Base-by-base conservation (phyloP, 2,888 invertebrate genomes). In the Lumbricus terrestris region DNA sequence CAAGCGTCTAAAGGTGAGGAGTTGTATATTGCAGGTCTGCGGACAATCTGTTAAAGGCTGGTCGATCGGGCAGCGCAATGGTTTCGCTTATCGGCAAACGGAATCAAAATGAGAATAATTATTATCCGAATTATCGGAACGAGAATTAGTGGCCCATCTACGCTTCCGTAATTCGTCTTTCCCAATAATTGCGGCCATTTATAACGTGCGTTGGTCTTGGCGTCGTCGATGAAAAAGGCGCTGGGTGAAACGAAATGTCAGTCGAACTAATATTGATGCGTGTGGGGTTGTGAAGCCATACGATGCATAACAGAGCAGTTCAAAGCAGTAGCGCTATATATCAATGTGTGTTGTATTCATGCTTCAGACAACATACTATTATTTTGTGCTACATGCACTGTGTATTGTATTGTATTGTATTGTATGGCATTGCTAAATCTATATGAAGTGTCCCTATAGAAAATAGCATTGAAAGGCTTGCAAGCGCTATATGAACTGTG, bases 111-210 rank as follows among this genome's bases (percentile, higher is more conserved):
- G 85, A 85, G 85, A 16, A n/a, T n/a, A n/a, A 34, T 85, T 85
- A n/a, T n/a, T n/a, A 85, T 85, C 85, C 35, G 85, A 85, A 85
- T 85, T 85, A 85, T 85, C 85, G 33, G 33, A 85, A 85, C 35
- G 35, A 23, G 37, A 85, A 85, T 33, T 85, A 85, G 85, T 34
- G 85, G 85, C 85, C 20, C 35, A 37, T 85, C 37, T 85, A 34
- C n/a, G 85, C 85, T 85, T 85, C 85, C 85, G 85, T 85, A 85
- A 85, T 85, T 85, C 85, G 85, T 85, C 85, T 35, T 85, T 85
- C 23, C 85, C 35, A 34, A 85, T 85, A 85, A 85, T 85, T 85
- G 85, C 85, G 23, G 85, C 18, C 85, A 85, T 85, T 85, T 85
- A 85, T 85, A 35, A 85, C 35, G 85, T 37, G 85, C 85, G 35